Base-by-base conservation (phyloP, 2,888 invertebrate genomes). In the Lithosia quadra region DNA sequence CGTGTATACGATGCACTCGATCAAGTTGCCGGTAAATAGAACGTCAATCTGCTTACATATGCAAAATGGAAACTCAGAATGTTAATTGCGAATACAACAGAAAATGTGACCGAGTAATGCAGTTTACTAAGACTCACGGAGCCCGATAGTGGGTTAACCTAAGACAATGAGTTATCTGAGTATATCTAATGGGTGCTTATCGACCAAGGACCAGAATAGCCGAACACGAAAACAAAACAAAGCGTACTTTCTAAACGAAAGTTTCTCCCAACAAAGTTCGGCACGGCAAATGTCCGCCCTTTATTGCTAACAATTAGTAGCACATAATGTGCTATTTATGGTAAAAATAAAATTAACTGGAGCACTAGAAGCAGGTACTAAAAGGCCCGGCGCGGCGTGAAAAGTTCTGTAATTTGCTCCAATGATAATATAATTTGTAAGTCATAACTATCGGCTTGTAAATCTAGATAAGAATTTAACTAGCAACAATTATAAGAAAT, bases 211-310 rank as follows among this genome's bases (percentile, higher is more conserved):
- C 85, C 80, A 84, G 77, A 84, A 82, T 77, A 86, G 80, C 81
- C 82, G 81, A 82, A 86, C 89, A 86, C 76, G 86, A 89, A 89
- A 91, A 90, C 89, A 86, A 90, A 90, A 90, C 90, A 90, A 90
- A 87, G 88, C 83, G 79, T 79, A 88, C 92, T 92, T 92, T 92
- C 92, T 91, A 92, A 90, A 84, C 86, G 82, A 89, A 80, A 89
- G 91, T 92, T 92, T 92, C 92, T 88, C 92, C 76, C 80, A 86
- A 87, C 86, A 82, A 89, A 90, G 88, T 89, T 90, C 82, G 86
- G 86, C 84, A 84, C 83, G 84, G 86, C 81, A 87, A 86, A 84
- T 84, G 82, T 83, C 80, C 82, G 88, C 90, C 91, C 90, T 90
- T 91, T 88, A 87, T 88, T 82, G 84, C 81, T 79, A 67, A 84